Percentiles rank a stretch among this genome's conserved stretches.
phyloP scores from a whole-genome alignment of 2,888 invertebrate species.

The Boloria selene region DNA sequence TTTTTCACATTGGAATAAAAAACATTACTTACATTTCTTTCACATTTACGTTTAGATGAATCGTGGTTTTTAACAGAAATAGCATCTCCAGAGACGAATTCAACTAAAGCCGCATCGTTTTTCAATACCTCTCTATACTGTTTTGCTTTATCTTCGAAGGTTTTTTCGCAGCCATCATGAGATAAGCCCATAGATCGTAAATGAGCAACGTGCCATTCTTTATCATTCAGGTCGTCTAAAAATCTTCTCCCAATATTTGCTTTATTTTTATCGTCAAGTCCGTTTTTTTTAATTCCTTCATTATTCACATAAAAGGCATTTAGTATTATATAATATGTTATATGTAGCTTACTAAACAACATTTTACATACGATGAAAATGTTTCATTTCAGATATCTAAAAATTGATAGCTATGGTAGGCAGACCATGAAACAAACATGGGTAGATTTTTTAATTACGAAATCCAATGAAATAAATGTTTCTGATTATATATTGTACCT shows the following conservation, averaged over 20 bases:
- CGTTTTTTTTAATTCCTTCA: constrained; percentile 9
- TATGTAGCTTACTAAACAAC: constrained; percentile 10
- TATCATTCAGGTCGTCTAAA: constrained; percentile 49
- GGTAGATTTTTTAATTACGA: constrained; percentile 1
- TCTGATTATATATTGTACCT: no score
- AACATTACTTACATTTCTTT: constrained; percentile 26
- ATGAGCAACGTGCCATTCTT: constrained; percentile 60
- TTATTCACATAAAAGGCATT: constrained; percentile 1
- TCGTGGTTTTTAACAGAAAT: constrained; percentile 49
- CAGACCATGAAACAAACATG: constrained; percentile 8
- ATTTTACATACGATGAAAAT: background rate
- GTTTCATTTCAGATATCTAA: background rate
- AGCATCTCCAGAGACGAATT: constrained; percentile 57
- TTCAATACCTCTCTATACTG: constrained; percentile 53
- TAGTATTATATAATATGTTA: background rate
- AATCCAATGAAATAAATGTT: background rate
- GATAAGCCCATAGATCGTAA: constrained; percentile 48
- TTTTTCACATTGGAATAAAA: constrained; percentile 7
- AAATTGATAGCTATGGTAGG: background rate
- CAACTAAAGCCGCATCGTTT: constrained; percentile 54
- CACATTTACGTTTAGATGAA: constrained; percentile 46
- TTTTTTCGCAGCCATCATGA: constrained; percentile 49
- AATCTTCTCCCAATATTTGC: constrained; percentile 46
- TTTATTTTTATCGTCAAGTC: constrained; percentile 33
- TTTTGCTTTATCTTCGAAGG: constrained; percentile 50